Evolutionary conservation across 2,888 invertebrate species (phyloP).

Genomic region (Chaitophorus viminalis): DNA sequence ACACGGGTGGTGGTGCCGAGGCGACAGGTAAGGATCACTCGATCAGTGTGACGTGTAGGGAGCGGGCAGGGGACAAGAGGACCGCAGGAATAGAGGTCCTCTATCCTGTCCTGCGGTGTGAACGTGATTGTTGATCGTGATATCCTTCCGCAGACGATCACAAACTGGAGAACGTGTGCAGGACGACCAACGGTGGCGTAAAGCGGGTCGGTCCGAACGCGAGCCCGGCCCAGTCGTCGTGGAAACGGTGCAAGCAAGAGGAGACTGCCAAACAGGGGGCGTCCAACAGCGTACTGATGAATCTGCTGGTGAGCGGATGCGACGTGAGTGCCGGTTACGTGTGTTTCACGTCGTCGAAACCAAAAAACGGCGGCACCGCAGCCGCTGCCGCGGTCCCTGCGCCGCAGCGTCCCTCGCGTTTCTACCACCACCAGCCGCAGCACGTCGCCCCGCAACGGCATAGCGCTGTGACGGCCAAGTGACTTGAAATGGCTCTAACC

Average conservation of each 20-base stretch:
- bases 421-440: constrained; percentile 40
- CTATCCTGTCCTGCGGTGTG: neutral
- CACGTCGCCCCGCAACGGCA: constrained; percentile 40
- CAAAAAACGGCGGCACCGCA: constrained; percentile 29
- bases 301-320: constrained; percentile 93
- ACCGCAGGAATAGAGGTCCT: too few relatives aligned
- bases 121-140: constrained; percentile 65
- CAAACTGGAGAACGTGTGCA: constrained; percentile 66
- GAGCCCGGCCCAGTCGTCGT: constrained; percentile 67
- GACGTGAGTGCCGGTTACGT: constrained; percentile 93
- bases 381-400: neutral
- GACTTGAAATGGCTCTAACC: neutral
- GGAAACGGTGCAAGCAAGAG: constrained; percentile 67
- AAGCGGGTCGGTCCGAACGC: constrained; percentile 65
- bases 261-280: constrained; percentile 67
- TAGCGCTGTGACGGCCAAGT: constrained; percentile 41
- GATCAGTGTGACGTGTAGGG: too few relatives aligned
- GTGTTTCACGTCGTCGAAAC: constrained; percentile 68
- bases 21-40: constrained; percentile 26
- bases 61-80: too few relatives aligned
- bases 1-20: constrained; percentile 64
- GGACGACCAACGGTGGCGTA: constrained; percentile 68
- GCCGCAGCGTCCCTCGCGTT: constrained; percentile 28
- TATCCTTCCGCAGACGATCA: constrained; percentile 65
- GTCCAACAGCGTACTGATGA: constrained; percentile 88